Conservation (phyloP, 2,797 vertebrate genomes). For the Pterois miles region DNA sequence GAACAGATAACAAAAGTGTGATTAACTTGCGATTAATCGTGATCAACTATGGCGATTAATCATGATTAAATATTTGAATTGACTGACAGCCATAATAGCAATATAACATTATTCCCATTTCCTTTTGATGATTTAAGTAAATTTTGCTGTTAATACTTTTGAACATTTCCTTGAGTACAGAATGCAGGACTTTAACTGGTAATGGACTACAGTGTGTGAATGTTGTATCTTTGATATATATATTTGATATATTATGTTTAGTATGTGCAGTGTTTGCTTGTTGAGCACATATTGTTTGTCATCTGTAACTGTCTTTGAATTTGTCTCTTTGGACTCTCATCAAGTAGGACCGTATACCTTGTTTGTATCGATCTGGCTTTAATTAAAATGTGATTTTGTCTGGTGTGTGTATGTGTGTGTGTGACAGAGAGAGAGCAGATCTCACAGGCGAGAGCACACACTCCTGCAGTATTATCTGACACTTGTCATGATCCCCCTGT, state of each 20-base stretch:
- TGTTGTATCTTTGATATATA: not conserved
- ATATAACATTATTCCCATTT: not conserved
- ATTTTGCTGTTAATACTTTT: not conserved
- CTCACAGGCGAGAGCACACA: slow-evolving; percentile 6
- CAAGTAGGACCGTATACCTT: not conserved
- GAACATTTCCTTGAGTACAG: not conserved
- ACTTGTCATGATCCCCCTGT: slow-evolving; percentile 48
- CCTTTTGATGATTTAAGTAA: not conserved
- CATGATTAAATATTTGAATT: too few species aligned
- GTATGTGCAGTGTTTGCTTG: not conserved
- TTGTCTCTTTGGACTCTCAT: slow-evolving; percentile 28
- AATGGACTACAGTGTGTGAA: not conserved
- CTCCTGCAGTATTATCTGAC: slow-evolving; percentile 39
- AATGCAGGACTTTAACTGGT: not conserved
- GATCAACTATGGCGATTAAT: too few species aligned
- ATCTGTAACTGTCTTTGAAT: not conserved
- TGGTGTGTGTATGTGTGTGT: slow-evolving; percentile 20
- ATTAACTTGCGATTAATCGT: too few species aligned
- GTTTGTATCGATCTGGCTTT: slow-evolving; percentile 51
- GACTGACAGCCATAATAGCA: too few species aligned
- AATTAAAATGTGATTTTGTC: slow-evolving; percentile 62
- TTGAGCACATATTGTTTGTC: not conserved
- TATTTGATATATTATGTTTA: not conserved
- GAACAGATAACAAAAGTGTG: accelerated
- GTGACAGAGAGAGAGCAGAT: too few species aligned